Evolutionary conservation across 2,888 invertebrate genomes (phyloP), one percentile per base, ranked within the genome.

Genomic region (Microctonus hyperodae): DNA sequence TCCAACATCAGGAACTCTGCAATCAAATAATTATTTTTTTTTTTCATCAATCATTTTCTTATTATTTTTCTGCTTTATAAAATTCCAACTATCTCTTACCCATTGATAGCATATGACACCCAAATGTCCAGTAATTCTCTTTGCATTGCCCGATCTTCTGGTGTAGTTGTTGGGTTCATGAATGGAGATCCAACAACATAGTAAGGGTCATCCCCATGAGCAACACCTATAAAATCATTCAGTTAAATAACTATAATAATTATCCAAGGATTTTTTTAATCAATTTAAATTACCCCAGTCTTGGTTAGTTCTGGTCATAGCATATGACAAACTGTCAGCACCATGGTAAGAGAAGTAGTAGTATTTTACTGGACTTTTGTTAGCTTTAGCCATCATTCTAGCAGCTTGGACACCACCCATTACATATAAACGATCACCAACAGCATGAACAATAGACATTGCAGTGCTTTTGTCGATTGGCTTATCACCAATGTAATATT

Each of bases 331-430:
- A 74, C 91, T 91, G 65, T 81, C 77, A n/a, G 83, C 81, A 0
- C 88, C 88, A 59, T 88, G 86, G 81, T 88, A 90, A 4, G 87
- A 83, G 78, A 89, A 92, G n/a, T 88, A 85, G 78, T 91, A 92
- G 67, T 88, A 85, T 83, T 89, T 90, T 2, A 90, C 87, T 0
- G 91, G 89, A 69, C 88, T 88, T 13, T 85, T 84, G 1, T 87
- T 87, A 48, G 83, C 84, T 16, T 83, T 76, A 0, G 90, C 87
- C 75, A 91, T 90, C 56, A 89, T 74, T 71, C 87, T 86, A 0
- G 89, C 87, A n/a, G 89, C 84, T 69, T 86, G 86, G 53, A 89
- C 88, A 0, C 89, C 87, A 37, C 88, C 90, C 1, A 83, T 85
- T 0, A 86, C 82, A 77, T 92, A 92, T 0, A 90, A 81, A 10